Evolutionary conservation across 2,797 vertebrate genomes (phyloP).

Genomic region (Eleutherodactylus coqui): DNA sequence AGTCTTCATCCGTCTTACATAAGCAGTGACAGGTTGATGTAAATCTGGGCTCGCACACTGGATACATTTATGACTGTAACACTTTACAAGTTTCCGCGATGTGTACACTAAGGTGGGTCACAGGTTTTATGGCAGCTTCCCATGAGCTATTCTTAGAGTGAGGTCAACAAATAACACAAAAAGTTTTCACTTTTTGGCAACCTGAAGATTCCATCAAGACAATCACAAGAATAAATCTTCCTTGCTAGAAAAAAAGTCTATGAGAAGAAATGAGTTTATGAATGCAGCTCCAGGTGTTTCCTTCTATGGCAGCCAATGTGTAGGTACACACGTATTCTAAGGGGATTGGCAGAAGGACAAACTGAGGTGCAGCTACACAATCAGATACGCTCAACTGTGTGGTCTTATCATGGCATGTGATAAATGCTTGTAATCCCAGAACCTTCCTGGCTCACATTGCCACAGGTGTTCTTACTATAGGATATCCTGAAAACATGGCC

Average conservation of each 20-base stretch:
- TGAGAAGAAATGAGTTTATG: constrained; percentile 1
- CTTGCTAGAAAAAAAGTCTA: constrained; percentile 3
- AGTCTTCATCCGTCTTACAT: constrained; percentile 19
- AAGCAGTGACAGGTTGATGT: constrained; percentile 41
- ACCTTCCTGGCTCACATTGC: neutral
- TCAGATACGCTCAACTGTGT: constrained; percentile 33
- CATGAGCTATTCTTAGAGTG: neutral
- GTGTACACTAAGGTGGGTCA: constrained; percentile 53
- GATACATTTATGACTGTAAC: constrained; percentile 22
- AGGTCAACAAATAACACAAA: constrained; percentile 25
- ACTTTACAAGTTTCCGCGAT: neutral
- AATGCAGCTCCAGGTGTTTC: constrained; percentile 59
- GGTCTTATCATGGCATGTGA: constrained; percentile 31
- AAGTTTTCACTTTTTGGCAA: constrained; percentile 28
- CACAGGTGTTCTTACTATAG: too few species aligned
- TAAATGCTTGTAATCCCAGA: constrained; percentile 32
- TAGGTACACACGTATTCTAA: constrained; percentile 31
- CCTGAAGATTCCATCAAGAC: constrained; percentile 24
- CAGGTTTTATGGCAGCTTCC: constrained; percentile 11
- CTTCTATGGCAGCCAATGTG: neutral
- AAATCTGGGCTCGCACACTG: neutral
- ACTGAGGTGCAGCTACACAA: constrained; percentile 58
- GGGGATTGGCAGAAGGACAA: constrained; percentile 58
- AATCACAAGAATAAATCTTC: constrained; percentile 30
- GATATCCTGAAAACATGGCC: too few species aligned